Conservation (phyloP, 2,113 vertebrate genomes). For the Xiphorhynchus elegans region DNA sequence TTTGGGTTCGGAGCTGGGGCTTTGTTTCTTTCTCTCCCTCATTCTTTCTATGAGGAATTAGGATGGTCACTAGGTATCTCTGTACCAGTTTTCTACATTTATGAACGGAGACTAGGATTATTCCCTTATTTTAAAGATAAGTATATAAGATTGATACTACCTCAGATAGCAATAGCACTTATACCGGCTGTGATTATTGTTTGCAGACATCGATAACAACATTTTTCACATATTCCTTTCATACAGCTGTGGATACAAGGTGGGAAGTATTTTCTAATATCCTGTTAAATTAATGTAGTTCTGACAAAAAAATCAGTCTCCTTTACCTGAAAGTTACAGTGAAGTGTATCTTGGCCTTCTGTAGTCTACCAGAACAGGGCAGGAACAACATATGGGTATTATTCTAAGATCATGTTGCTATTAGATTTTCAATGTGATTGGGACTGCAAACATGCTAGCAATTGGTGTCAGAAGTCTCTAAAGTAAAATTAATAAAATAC, state of each 20-base stretch:
- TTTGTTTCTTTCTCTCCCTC: background rate
- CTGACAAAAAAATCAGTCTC: background rate
- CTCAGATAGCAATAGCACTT: background rate
- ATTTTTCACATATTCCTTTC: conserved; percentile 2
- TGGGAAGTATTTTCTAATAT: conserved; percentile 9
- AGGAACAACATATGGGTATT: background rate
- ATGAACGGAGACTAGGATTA: background rate
- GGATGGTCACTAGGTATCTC: background rate
- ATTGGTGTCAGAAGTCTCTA: background rate
- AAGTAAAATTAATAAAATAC: conserved; percentile 11
- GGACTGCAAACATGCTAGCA: background rate
- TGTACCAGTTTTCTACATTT: background rate
- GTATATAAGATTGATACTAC: background rate
- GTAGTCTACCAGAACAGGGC: background rate
- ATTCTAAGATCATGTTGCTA: background rate
- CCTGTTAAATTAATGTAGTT: background rate
- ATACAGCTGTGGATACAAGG: background rate
- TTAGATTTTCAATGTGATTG: background rate
- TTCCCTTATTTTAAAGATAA: background rate
- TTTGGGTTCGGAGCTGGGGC: background rate
- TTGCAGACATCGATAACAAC: background rate
- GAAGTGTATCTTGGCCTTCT: background rate
- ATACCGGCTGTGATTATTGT: background rate
- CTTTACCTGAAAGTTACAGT: background rate
- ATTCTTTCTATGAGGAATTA: background rate